A percentile compares a stretch with the other conserved stretches of the same genome.
Conservation (phyloP, 2,797 vertebrate genomes). For the Anguilla pacifica region DNA sequence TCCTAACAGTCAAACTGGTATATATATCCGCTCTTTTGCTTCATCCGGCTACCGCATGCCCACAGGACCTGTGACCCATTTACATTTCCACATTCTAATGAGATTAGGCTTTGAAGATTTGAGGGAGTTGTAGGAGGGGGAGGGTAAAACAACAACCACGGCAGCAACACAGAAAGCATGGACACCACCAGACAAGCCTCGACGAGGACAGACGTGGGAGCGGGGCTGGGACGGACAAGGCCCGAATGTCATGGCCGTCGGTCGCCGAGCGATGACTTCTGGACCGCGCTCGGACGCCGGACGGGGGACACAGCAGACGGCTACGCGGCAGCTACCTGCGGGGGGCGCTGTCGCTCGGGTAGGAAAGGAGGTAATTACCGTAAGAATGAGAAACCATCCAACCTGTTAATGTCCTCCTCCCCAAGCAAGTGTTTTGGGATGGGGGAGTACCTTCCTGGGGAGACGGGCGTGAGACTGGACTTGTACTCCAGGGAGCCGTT, state of each 20-base stretch:
- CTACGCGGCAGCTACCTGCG: conserved; percentile 60
- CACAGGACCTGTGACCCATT: not conserved
- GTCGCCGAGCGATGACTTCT: conserved; percentile 30
- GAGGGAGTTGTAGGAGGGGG: not conserved
- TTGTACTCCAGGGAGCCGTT: conserved; percentile 95
- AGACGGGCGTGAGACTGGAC: conserved; percentile 85
- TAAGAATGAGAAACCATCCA: conserved; percentile 84
- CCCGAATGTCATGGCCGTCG: conserved; percentile 46
- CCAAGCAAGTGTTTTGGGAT: conserved; percentile 93
- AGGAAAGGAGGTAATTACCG: conserved; percentile 73
- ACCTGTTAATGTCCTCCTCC: conserved; percentile 97
- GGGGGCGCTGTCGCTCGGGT: conserved; percentile 52
- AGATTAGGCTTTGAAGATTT: not conserved
- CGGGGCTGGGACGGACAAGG: conserved; percentile 22
- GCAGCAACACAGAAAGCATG: conserved; percentile 14
- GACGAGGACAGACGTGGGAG: not conserved
- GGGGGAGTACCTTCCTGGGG: conserved; percentile 91
- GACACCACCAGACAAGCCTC: not conserved
- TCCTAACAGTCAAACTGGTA: not conserved
- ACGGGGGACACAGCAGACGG: conserved; percentile 39
- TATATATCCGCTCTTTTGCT: not conserved
- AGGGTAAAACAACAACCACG: not conserved
- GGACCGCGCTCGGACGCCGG: conserved; percentile 43
- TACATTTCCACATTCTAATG: not conserved
- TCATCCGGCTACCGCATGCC: not conserved